Evolutionary conservation across 2,888 invertebrate species (phyloP).

Genomic region (Hyppa rectilinea): DNA sequence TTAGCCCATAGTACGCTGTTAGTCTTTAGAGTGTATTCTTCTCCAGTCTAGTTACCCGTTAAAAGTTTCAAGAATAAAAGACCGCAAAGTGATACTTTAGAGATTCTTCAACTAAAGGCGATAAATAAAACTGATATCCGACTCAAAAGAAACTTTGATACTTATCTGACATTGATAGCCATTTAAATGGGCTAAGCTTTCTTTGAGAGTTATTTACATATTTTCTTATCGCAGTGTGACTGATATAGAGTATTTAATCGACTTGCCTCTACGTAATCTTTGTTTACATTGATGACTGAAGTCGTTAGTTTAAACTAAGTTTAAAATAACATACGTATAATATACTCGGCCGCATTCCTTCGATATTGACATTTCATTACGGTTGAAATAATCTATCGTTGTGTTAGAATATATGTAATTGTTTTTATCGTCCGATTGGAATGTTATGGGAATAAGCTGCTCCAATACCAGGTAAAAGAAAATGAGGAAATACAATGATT

Average conservation of each 20-base stretch:
- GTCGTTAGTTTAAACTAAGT: slow-evolving; percentile 51
- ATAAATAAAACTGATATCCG: slow-evolving; percentile 49
- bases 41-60: slow-evolving; percentile 13
- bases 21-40: no score
- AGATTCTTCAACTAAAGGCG: slow-evolving; percentile 49
- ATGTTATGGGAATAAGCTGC: not conserved
- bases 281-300: slow-evolving; percentile 58
- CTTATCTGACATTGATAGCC: slow-evolving; percentile 54
- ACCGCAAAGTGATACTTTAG: slow-evolving; percentile 49
- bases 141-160: slow-evolving; percentile 51
- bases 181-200: slow-evolving; percentile 58
- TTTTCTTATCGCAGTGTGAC: slow-evolving; percentile 53
- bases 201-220: slow-evolving; percentile 60
- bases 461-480: no score
- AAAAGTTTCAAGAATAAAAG: slow-evolving; percentile 43
- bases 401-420: slow-evolving; percentile 16
- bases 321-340: slow-evolving; percentile 36
- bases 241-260: slow-evolving; percentile 58
- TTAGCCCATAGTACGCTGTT: no score
- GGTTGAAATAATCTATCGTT: slow-evolving; percentile 21
- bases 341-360: slow-evolving; percentile 51
- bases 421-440: slow-evolving; percentile 2
- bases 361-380: slow-evolving; percentile 36
- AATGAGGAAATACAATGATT: not conserved
- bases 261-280: slow-evolving; percentile 59